Percentiles rank a stretch among this genome's conserved stretches.
These are phyloP conservation scores for Aphelinus atriplicis DNA, from an alignment of 1,140 invertebrate genomes.

Conservation along the genomic window DNA sequence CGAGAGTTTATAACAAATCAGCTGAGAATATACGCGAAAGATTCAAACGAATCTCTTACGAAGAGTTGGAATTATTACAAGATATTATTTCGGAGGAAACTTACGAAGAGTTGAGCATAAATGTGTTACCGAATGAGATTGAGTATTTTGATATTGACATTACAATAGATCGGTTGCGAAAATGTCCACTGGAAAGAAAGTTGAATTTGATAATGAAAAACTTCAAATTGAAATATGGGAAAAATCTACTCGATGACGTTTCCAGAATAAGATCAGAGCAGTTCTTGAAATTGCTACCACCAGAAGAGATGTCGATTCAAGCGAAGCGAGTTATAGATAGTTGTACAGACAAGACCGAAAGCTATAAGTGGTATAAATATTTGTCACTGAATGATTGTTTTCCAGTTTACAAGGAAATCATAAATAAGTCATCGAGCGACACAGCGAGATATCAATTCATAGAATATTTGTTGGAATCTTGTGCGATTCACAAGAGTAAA, in stretches of 20 bases:
- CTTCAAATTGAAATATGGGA: neutral
- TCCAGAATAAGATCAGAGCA: neutral
- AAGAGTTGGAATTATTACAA: too few relatives aligned
- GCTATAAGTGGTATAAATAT: neutral
- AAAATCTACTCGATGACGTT: conserved; percentile 3
- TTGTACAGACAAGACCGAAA: too few relatives aligned
- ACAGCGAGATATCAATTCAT: neutral
- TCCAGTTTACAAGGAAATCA: neutral
- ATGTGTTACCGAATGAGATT: neutral
- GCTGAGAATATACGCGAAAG: neutral
- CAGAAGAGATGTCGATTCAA: neutral
- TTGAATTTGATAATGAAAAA: neutral
- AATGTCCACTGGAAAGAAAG: neutral
- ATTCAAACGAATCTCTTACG: too few relatives aligned
- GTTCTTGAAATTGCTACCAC: conserved; percentile 1
- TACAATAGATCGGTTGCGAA: neutral
- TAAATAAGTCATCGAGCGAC: neutral
- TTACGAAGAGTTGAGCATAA: neutral
- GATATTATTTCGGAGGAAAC: neutral
- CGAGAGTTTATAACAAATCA: neutral
- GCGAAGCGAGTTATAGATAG: neutral
- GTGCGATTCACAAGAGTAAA: neutral
- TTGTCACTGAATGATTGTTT: neutral
- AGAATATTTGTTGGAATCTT: neutral
- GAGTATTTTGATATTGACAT: neutral